A percentile compares a stretch with the other conserved stretches of the same genome.
Evolutionary conservation across 2,113 vertebrate species (phyloP).

Genomic region (Talpa occidentalis): DNA sequence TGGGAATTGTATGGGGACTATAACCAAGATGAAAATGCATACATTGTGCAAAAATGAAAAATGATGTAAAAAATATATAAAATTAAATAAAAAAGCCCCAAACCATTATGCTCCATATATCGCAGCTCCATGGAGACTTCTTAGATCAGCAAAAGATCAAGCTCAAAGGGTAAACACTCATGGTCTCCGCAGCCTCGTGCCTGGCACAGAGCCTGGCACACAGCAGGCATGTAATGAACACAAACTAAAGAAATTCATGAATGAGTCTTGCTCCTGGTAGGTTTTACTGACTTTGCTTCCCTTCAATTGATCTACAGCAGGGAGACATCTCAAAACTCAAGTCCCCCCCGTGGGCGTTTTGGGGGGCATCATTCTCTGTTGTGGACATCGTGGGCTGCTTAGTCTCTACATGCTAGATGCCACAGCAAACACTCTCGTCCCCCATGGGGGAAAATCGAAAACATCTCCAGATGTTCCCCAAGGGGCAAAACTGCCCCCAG

Average conservation of each 20-base stretch:
- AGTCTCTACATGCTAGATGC: neutral
- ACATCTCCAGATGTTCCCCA: neutral
- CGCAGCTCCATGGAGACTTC: neutral
- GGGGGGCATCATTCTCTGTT: neutral
- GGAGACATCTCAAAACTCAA: neutral
- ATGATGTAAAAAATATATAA: too few relatives aligned
- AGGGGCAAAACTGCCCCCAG: neutral
- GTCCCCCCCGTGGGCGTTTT: fast-evolving
- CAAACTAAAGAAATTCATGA: neutral
- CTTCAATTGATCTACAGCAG: neutral
- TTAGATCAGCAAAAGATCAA: neutral
- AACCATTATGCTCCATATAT: too few relatives aligned
- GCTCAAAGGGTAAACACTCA: neutral
- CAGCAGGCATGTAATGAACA: neutral
- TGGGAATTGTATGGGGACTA: too few relatives aligned
- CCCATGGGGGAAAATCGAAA: neutral
- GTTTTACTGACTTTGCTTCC: neutral
- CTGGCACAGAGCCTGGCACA: neutral
- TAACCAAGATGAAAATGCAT: too few relatives aligned
- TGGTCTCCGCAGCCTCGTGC: neutral
- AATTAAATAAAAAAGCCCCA: too few relatives aligned
- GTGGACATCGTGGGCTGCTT: too few relatives aligned
- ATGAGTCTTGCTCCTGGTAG: neutral
- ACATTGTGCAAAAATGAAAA: too few relatives aligned
- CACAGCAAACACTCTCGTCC: neutral